Base-by-base conservation (phyloP, 2,888 invertebrate species). In the Thelaira solivaga region DNA sequence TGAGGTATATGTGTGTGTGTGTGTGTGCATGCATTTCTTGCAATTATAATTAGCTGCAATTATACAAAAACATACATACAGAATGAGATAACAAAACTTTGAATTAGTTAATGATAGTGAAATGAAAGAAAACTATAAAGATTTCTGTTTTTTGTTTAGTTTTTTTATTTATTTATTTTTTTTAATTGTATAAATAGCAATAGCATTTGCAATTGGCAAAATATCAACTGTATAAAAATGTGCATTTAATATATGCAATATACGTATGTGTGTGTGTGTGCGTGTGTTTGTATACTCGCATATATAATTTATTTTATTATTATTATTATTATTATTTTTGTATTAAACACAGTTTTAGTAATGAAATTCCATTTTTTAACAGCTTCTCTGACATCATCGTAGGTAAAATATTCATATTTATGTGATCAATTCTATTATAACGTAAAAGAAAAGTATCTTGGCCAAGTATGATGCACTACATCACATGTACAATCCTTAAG, bases 401-500 rank as follows among this genome's bases (percentile, higher is more conserved):
- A 22, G n/a, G 13, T 31, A 29, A 26, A 43, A 31, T 55, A 18
- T 26, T 31, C 24, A n/a, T n/a, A 22, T 49, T 61, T 24, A 22
- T 36, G 51, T 51, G 59, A 39, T 61, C 59, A 57, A n/a, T n/a
- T n/a, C n/a, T 41, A 31, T 31, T 51, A 13, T 57, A 26, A 34
- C 2, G 10, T 31, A 41, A n/a, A n/a, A n/a, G n/a, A n/a, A n/a
- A n/a, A 10, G 6, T 18, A 13, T 43, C n/a, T 31, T 31, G 20
- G 43, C 29, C 29, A 34, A 34, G 5, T 16, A 1, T 31, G 5
- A 16, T 24, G 31, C 45, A 34, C 10, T n/a, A 18, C 11, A 71
- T 72, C 72, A 72, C 72, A 72, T 55, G 55, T 47, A 55, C 62
- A 55, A 47, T 39, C 39, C 47, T 57, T 16, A 39, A 45, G 39